These are phyloP conservation scores for Eubasilissa splendida DNA, from an alignment of 2,888 invertebrate genomes.

Conservation along the genomic window DNA sequence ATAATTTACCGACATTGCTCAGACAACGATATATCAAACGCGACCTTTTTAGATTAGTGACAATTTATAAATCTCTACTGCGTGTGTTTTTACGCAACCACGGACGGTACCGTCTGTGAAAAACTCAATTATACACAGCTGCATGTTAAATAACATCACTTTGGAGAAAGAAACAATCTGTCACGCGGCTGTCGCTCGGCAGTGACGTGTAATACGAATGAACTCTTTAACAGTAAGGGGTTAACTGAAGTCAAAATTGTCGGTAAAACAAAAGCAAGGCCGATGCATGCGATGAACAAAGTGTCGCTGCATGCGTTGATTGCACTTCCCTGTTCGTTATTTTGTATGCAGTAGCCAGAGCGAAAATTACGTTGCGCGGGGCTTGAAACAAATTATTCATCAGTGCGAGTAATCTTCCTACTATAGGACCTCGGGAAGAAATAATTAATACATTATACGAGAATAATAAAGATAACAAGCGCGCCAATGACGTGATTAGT, in stretches of 20 bases:
- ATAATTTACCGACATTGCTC: no score
- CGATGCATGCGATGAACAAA: conserved; percentile 6
- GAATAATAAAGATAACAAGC: no score
- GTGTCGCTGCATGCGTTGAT: conserved; percentile 21
- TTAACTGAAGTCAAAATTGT: conserved; percentile 9
- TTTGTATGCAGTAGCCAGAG: conserved; percentile 24
- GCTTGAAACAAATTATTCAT: conserved; percentile 16
- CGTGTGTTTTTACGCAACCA: no score
- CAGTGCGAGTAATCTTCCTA: conserved; percentile 2
- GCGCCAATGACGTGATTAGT: no score
- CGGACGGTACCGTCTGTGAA: no score
- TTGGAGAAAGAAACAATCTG: conserved; percentile 6
- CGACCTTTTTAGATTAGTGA: no score
- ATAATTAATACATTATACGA: no score
- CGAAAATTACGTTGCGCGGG: conserved; percentile 13
- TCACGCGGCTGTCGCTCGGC: neutral
- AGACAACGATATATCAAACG: no score
- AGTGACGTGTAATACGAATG: neutral
- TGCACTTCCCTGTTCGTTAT: conserved; percentile 28
- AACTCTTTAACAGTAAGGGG: neutral
- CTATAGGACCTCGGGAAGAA: conserved; percentile 6
- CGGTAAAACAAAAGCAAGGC: conserved; percentile 8
- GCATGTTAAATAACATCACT: neutral
- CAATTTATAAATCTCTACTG: no score
- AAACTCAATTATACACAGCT: no score